Percentiles rank a stretch among this genome's conserved stretches.
These are phyloP conservation scores for Malthinus seriepunctatus DNA, from an alignment of 2,888 invertebrate species.

Conservation along the genomic window DNA sequence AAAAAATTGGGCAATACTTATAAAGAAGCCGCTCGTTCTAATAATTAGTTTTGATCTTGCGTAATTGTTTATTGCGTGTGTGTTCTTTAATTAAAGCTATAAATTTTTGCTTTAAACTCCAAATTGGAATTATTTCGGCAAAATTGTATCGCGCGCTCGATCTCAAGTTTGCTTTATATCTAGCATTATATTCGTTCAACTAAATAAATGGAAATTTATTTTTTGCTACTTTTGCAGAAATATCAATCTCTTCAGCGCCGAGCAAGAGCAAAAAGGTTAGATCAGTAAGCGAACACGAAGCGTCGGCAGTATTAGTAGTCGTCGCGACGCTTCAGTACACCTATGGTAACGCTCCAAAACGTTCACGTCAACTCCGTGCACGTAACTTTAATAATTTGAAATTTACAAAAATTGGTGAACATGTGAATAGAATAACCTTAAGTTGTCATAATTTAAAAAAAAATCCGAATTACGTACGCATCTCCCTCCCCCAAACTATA, in stretches of 20 bases:
- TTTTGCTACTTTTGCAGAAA: slow-evolving; percentile 13
- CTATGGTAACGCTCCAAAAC: slow-evolving; percentile 23
- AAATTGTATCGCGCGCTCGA: no score
- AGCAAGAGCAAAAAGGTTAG: slow-evolving; percentile 42
- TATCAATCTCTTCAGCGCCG: slow-evolving; percentile 19
- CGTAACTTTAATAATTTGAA: slow-evolving; percentile 9
- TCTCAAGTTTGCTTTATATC: no score
- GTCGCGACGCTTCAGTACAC: slow-evolving; percentile 39
- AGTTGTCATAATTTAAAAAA: no score
- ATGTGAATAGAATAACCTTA: slow-evolving; percentile 1
- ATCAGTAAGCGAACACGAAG: slow-evolving; percentile 40
- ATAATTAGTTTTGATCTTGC: no score
- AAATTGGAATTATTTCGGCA: no score
- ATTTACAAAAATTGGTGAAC: slow-evolving; percentile 4
- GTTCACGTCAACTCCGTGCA: slow-evolving; percentile 10
- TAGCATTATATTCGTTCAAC: not conserved
- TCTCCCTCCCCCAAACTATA: no score
- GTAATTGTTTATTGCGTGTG: no score
- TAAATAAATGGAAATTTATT: slow-evolving; percentile 11
- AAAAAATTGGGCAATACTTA: no score
- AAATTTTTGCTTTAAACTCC: no score
- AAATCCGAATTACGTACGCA: no score
- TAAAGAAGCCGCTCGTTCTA: no score
- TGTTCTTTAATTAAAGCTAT: no score
- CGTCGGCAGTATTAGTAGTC: slow-evolving; percentile 37